phyloP scores from a whole-genome alignment of 2,888 invertebrate species.

The Himalopsyche anomala region DNA sequence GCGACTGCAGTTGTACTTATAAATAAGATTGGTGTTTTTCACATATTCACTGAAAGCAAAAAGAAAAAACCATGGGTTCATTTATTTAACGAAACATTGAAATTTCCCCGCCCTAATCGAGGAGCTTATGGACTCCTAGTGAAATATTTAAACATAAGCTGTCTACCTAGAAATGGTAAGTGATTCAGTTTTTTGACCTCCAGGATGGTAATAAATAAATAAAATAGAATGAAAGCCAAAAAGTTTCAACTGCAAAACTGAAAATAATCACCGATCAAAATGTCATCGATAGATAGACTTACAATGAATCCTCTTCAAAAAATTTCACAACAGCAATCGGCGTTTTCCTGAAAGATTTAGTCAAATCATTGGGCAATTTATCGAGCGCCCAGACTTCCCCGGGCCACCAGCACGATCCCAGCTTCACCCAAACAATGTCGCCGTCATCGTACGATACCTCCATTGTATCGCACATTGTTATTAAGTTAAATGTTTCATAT shows the following conservation, averaged over 20 bases:
- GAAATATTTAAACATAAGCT: no score
- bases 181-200: no score
- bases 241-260: no score
- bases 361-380: slow-evolving; percentile 82
- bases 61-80: slow-evolving; percentile 28
- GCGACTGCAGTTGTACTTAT: slow-evolving; percentile 85
- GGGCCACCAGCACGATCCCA: slow-evolving; percentile 91
- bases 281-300: slow-evolving; percentile 2
- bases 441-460: slow-evolving; percentile 82
- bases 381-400: slow-evolving; percentile 82
- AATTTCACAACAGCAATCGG: slow-evolving; percentile 91
- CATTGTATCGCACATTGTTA: slow-evolving; percentile 83
- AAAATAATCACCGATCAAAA: no score
- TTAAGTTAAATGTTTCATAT: slow-evolving; percentile 56
- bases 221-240: neutral
- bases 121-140: no score
- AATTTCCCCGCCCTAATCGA: no score
- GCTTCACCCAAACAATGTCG: slow-evolving; percentile 91
- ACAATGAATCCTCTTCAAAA: slow-evolving; percentile 90
- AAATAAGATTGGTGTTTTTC: slow-evolving; percentile 82
- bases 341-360: slow-evolving; percentile 80
- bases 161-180: no score
- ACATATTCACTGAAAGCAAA: slow-evolving; percentile 86
- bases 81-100: no score
- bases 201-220: no score